These are phyloP conservation scores for Zapornia atra DNA, from an alignment of 2,113 vertebrate genomes.

Conservation along the genomic window DNA sequence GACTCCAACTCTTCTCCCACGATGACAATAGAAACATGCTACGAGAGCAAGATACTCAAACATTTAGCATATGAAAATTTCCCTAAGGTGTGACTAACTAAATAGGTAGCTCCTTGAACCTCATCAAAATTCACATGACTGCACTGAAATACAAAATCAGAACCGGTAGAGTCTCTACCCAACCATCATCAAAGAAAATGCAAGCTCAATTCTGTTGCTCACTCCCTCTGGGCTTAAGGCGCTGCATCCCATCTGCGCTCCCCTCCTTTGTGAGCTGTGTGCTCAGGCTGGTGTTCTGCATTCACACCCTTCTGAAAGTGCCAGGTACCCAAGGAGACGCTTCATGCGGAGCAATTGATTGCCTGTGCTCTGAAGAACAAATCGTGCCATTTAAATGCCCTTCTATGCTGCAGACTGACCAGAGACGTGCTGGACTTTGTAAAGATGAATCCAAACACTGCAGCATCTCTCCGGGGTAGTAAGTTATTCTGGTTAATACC, in stretches of 20 bases:
- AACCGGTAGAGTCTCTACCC: background rate
- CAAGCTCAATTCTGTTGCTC: background rate
- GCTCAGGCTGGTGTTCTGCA: background rate
- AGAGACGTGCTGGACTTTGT: background rate
- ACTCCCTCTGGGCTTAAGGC: background rate
- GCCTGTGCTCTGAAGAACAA: background rate
- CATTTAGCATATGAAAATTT: background rate
- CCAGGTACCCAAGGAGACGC: background rate
- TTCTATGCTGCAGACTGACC: background rate
- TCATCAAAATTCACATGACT: slow-evolving; percentile 14
- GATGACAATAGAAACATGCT: background rate
- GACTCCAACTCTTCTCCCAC: background rate
- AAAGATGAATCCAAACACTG: background rate
- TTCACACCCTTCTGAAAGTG: slow-evolving; percentile 15
- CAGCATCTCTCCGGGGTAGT: background rate
- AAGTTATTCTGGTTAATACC: background rate
- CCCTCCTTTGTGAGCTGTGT: background rate
- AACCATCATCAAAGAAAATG: background rate
- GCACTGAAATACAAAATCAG: background rate
- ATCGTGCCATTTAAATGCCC: background rate
- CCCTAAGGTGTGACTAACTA: background rate
- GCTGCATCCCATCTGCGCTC: slow-evolving; percentile 12
- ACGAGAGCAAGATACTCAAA: background rate
- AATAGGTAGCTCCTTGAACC: background rate
- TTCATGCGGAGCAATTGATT: background rate